Evolutionary conservation across 2,797 vertebrate species (phyloP).

Genomic region (Chanos chanos): DNA sequence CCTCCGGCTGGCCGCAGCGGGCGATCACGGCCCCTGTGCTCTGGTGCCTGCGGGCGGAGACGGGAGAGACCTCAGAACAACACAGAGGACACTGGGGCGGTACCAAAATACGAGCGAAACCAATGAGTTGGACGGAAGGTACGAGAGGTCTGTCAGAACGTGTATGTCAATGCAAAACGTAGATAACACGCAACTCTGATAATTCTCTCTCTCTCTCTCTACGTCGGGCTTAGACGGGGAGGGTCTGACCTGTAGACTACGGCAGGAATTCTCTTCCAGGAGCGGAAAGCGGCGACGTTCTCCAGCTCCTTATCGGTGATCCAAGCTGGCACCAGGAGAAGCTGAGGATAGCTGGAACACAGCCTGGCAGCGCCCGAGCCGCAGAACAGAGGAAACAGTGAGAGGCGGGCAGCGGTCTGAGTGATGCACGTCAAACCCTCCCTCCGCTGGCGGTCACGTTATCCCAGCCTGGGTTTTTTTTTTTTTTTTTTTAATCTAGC

Average conservation of each 20-base stretch:
- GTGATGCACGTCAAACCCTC: conserved; percentile 47
- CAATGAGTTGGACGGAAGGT: too few species aligned
- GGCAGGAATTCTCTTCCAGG: conserved; percentile 95
- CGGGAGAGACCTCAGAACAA: too few species aligned
- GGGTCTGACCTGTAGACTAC: conserved; percentile 90
- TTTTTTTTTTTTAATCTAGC: too few species aligned
- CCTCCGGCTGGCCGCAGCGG: conserved; percentile 95
- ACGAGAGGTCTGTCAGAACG: too few species aligned
- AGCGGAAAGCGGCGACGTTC: conserved; percentile 92
- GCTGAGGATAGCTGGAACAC: conserved; percentile 94
- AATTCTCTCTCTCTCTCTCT: background rate
- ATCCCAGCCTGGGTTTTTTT: conserved; percentile 50
- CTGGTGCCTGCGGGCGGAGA: conserved; percentile 76
- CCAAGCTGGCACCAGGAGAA: conserved; percentile 94
- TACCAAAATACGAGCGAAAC: too few species aligned
- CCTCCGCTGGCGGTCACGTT: conserved; percentile 54
- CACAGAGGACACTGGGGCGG: background rate
- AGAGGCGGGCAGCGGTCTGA: conserved; percentile 10
- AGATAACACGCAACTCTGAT: too few species aligned
- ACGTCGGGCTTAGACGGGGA: conserved; percentile 4
- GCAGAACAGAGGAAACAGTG: conserved; percentile 3
- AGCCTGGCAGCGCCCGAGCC: conserved; percentile 69
- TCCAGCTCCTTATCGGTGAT: conserved; percentile 97
- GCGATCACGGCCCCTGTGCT: conserved; percentile 93
- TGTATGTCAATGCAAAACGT: too few species aligned